Conservation (phyloP, 2,888 invertebrate species). For the Sicus ferrugineus region DNA sequence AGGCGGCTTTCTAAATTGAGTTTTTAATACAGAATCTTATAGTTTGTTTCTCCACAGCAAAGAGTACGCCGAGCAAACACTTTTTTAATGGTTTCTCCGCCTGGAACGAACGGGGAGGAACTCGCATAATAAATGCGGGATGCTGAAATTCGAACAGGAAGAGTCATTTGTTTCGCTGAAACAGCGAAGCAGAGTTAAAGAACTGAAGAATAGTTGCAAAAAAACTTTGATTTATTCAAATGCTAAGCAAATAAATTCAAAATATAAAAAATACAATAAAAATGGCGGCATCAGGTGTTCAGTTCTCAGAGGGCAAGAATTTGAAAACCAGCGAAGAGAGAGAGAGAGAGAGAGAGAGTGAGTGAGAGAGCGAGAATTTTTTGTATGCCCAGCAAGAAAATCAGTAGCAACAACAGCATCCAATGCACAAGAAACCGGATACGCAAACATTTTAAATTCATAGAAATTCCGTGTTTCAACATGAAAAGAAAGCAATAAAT, state of each 20-base stretch:
- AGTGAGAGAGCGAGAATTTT: no score
- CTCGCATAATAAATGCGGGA: background rate
- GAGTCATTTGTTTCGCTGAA: background rate
- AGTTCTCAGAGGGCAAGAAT: background rate
- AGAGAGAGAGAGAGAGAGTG: no score
- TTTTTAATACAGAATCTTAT: background rate
- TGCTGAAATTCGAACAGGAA: background rate
- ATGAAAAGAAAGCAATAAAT: slow-evolving; percentile 21
- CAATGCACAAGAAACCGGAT: slow-evolving; percentile 22
- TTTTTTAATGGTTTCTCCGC: background rate
- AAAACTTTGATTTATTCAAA: slow-evolving; percentile 13
- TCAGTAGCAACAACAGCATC: no score
- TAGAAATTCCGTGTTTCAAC: slow-evolving; percentile 17
- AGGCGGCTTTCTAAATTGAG: background rate
- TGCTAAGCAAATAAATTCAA: slow-evolving; percentile 2
- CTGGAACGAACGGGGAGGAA: background rate
- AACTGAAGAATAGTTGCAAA: background rate
- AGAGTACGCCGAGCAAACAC: slow-evolving; percentile 9
- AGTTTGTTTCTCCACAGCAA: slow-evolving; percentile 1
- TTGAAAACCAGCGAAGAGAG: background rate
- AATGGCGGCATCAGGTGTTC: slow-evolving; percentile 19
- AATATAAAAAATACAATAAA: slow-evolving; percentile 1
- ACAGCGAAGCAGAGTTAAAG: no score
- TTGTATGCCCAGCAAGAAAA: no score
- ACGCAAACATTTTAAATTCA: slow-evolving; percentile 19